These are phyloP conservation scores for Caradrina clavipalpis DNA, from an alignment of 2,888 invertebrate genomes.

Conservation along the genomic window DNA sequence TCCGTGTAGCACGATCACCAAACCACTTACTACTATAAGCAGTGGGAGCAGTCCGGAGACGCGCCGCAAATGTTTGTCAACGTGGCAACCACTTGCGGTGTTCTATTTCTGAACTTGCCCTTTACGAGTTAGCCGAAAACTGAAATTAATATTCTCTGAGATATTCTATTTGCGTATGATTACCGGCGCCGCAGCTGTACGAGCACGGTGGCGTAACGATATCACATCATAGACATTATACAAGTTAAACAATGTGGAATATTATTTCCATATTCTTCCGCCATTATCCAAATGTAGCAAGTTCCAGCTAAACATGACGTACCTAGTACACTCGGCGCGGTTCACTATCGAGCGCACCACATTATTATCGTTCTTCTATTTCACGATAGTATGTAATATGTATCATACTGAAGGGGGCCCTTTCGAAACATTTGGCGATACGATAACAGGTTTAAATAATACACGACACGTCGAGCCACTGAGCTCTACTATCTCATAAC, in stretches of 20 bases:
- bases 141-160: constrained; percentile 4
- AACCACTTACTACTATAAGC: too few relatives aligned
- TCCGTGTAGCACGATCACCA: too few relatives aligned
- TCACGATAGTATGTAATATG: background rate
- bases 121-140: background rate
- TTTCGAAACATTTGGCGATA: constrained; percentile 5
- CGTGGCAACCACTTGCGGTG: too few relatives aligned
- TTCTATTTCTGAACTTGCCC: background rate
- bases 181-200: too few relatives aligned
- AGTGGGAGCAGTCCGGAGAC: too few relatives aligned
- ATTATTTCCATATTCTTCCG: background rate
- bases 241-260: constrained; percentile 4
- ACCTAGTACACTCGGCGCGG: background rate
- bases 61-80: background rate
- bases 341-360: background rate
- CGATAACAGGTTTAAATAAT: constrained; percentile 7
- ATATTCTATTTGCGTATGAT: constrained; percentile 3
- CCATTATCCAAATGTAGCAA: background rate
- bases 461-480: constrained; percentile 5
- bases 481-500: constrained; percentile 2
- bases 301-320: background rate
- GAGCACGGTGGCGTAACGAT: too few relatives aligned
- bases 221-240: background rate
- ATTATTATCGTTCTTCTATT: background rate
- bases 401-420: background rate